Evolutionary conservation across 1,140 invertebrate genomes (phyloP), one percentile per base, ranked within the genome.

Genomic region (Lordiphosa collinella): DNA sequence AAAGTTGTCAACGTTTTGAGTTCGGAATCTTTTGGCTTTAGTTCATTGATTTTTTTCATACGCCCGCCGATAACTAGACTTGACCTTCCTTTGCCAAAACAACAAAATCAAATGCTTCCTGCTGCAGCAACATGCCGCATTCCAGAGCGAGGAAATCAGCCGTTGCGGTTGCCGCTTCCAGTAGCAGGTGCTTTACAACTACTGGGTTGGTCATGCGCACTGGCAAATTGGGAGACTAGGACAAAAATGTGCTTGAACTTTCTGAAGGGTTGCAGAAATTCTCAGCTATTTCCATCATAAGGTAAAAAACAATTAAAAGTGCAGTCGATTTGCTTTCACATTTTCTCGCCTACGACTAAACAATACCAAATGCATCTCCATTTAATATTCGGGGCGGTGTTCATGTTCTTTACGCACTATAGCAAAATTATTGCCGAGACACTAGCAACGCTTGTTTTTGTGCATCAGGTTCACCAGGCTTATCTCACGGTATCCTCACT

Each of bases 131-230:
- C 52, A 64, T 64, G 48, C 55, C 64, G 64, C 59, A 69, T 80
- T 74, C 69, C 75, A 79, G 62, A 44, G 25, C 51, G 32, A 14
- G 55, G 46, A 63, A 60, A 38, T 49, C 12, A 60, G 32, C 29
- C 40, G 41, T 57, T 54, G 40, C 32, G 50, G 43, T 32, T 69
- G 55, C 47, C 38, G 44, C 10, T 64, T 66, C 55, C 55, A 47
- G 31, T 55, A 13, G 31, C 14, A 55, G 36, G 31, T 34, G 35
- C 22, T 49, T 12, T 2, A 29, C 18, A 29, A 18, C 22, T 22
- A 57, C 25, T 46, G 8, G 14, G 52, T 58, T 52, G 53, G 66
- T 58, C 75, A 69, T 79, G 74, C 75, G 75, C 74, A 73, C 2
- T 58, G 11, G 2, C 5, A 13, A 10, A 4, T 25, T 40, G 11